Conservation (phyloP, 2,113 vertebrate genomes). For the Colius striatus region DNA sequence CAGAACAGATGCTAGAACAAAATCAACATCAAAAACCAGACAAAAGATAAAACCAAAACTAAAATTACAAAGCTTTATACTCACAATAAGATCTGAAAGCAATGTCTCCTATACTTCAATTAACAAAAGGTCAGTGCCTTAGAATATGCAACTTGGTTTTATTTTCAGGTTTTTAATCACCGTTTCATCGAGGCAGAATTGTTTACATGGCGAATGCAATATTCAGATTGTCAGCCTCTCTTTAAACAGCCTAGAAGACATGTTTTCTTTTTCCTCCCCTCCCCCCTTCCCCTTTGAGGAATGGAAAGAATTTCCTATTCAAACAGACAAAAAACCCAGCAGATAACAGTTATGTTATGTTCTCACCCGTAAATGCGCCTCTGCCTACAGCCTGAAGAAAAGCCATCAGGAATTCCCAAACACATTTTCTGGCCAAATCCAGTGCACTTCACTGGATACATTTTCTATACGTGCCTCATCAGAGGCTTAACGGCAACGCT, state of each 20-base stretch:
- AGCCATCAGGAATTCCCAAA: constrained; percentile 72
- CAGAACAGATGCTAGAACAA: not conserved
- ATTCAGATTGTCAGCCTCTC: constrained; percentile 57
- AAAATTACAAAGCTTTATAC: not conserved
- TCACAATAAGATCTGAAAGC: not conserved
- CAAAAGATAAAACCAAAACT: not conserved
- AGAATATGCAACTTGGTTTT: constrained; percentile 30
- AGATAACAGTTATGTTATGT: constrained; percentile 75
- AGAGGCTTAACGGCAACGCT: constrained; percentile 61
- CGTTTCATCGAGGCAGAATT: not conserved
- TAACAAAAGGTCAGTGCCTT: constrained; percentile 5
- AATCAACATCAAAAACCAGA: constrained; percentile 4
- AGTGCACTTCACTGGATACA: constrained; percentile 63
- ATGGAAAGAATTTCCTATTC: constrained; percentile 74
- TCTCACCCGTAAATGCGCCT: constrained; percentile 83
- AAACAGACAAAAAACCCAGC: constrained; percentile 73
- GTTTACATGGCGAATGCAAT: constrained; percentile 11
- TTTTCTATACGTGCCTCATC: constrained; percentile 71
- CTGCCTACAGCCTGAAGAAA: constrained; percentile 73
- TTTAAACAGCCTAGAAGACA: constrained; percentile 60
- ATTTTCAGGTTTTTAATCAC: not conserved
- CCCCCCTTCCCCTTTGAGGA: constrained; percentile 51
- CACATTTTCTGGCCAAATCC: constrained; percentile 75
- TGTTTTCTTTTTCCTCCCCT: constrained; percentile 64
- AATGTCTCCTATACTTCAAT: constrained; percentile 10